A percentile compares a stretch with the other conserved stretches of the same genome.
Conservation (phyloP, 2,888 invertebrate species). For the Drosophila pseudotakahashii region DNA sequence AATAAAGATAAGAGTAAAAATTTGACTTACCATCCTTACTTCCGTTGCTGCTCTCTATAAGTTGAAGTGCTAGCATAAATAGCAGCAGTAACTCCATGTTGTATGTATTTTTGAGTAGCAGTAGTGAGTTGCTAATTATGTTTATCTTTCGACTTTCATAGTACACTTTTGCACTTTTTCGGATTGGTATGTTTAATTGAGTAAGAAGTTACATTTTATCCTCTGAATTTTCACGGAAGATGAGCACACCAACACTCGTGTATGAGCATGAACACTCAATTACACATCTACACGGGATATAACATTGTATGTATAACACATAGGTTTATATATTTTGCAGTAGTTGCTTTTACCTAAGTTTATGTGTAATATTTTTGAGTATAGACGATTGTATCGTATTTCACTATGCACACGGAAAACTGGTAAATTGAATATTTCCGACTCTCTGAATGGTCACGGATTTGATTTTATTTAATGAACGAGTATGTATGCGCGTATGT, state of each 20-base stretch:
- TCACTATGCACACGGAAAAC: conserved; percentile 22
- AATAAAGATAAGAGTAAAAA: background rate
- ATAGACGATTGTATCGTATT: background rate
- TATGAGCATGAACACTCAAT: conserved; percentile 22
- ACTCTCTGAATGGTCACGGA: conserved; percentile 21
- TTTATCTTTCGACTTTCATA: conserved; percentile 7
- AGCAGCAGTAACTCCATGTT: conserved; percentile 52
- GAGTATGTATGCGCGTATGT: conserved; percentile 16
- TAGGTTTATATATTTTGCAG: conserved; percentile 35
- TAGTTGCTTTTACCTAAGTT: conserved; percentile 6
- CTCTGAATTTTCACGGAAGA: conserved; percentile 30
- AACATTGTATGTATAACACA: conserved; percentile 41
- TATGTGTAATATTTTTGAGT: background rate
- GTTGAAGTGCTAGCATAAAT: conserved; percentile 49
- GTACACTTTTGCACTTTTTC: background rate
- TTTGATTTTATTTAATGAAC: conserved; percentile 28
- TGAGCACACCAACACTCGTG: conserved; percentile 18
- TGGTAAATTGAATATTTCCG: conserved; percentile 15
- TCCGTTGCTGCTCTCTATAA: conserved; percentile 51
- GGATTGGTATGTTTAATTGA: conserved; percentile 19
- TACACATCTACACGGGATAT: conserved; percentile 29
- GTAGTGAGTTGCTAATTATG: conserved; percentile 12
- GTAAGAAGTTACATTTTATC: conserved; percentile 26
- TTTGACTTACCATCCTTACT: conserved; percentile 64
- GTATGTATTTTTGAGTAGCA: conserved; percentile 5